Base-by-base conservation (phyloP, 2,797 vertebrate genomes). In the Ibycter americanus region DNA sequence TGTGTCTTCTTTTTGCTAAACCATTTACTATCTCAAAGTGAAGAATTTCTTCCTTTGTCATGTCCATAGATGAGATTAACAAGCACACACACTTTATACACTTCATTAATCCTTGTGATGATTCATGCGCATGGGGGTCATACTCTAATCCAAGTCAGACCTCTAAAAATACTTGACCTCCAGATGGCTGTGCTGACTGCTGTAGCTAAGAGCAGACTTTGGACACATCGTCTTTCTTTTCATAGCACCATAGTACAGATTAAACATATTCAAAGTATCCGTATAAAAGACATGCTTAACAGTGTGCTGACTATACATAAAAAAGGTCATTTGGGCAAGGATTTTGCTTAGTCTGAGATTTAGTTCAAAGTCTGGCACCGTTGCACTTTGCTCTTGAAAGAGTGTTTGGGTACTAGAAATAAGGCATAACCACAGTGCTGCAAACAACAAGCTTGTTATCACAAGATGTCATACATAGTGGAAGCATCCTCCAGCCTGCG, bases 1-100 rank as follows among this genome's bases (percentile, higher is more conserved):
- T 95, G 66, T 94, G 47, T 70, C 55, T 81, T 87, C 93, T 95
- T 87, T 95, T 96, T 74, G 86, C 72, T 94, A 91, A 96, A 90
- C 83, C 84, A 61, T 85, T 90, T 92, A 73, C 73, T 93, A 56
- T 55, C 70, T 95, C 79, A 94, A 95, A 97, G 93, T 83, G 74
- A 96, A 90, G 84, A 91, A 93, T 97, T 96, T 97, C 94, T 95
- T 97, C 90, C 79, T 96, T 96, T 97, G 92, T 95, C 56, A 4
- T 90, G 80, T 70, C 85, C 85, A 81, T 74, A 93, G 89, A 55
- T 34, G 83, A 96, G 83, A 79, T 95, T 95, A 97, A 81, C 74
- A 85, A 95, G 66, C 87, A 90, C 93, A 97, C 77, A 94, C 86
- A 86, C 62, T 79, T 40, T 38, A 78, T 94, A 84, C 90, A 93